phyloP scores from a whole-genome alignment of 1,140 invertebrate genomes.

The Solenopsis fugax region DNA sequence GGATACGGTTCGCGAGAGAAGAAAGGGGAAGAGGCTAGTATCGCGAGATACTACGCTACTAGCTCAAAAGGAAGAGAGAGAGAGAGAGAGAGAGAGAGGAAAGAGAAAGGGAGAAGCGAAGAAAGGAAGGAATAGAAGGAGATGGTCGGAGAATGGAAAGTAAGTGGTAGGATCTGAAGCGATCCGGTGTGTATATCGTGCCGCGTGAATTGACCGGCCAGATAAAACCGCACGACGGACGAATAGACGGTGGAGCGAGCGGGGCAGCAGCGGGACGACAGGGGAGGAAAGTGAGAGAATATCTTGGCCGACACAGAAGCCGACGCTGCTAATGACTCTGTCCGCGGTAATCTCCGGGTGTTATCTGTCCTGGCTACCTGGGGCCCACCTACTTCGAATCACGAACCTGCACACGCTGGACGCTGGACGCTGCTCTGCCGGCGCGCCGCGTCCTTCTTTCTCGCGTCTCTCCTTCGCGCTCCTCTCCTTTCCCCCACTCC shows the following conservation, averaged over 20 bases:
- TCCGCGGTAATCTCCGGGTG: slow-evolving; percentile 86
- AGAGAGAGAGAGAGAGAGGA: not conserved
- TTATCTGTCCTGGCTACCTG: slow-evolving; percentile 86
- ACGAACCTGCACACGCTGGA: slow-evolving; percentile 79
- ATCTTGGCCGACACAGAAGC: slow-evolving; percentile 85
- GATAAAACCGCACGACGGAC: slow-evolving; percentile 74
- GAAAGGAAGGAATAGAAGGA: not conserved
- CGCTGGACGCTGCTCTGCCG: too few relatives aligned
- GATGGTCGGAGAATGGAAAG: slow-evolving; percentile 80
- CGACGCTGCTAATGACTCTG: slow-evolving; percentile 87
- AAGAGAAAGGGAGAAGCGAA: not conserved
- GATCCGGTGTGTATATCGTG: slow-evolving; percentile 74
- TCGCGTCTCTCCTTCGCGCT: not conserved
- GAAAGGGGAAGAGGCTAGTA: slow-evolving; percentile 27
- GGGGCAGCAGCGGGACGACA: slow-evolving; percentile 42
- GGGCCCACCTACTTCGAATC: slow-evolving; percentile 87
- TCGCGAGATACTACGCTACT: not conserved
- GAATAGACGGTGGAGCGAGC: slow-evolving; percentile 56
- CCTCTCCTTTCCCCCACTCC: not conserved
- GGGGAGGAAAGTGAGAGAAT: slow-evolving; percentile 73
- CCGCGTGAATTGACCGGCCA: slow-evolving; percentile 82
- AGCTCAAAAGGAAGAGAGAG: slow-evolving; percentile 1
- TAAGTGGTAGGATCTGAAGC: slow-evolving; percentile 80
- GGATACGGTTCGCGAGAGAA: slow-evolving; percentile 7
- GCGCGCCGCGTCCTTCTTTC: too few relatives aligned